Percentiles rank a stretch among this genome's conserved stretches.
These are phyloP conservation scores for Petaurus breviceps DNA, from an alignment of 2,113 vertebrate genomes.

Conservation along the genomic window DNA sequence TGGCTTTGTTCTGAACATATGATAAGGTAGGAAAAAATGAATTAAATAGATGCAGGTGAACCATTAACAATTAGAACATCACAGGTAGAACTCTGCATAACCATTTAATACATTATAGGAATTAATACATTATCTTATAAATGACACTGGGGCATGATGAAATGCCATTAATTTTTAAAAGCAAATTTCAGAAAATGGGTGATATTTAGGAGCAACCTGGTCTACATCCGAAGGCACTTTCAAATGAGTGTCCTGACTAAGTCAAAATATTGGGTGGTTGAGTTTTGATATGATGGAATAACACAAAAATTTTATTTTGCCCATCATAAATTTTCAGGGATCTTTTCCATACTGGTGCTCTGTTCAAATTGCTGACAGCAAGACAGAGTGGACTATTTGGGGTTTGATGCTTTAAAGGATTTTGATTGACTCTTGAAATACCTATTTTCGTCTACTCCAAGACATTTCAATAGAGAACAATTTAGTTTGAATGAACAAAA, in stretches of 20 bases:
- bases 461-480: conserved; percentile 56
- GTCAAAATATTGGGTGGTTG: neutral
- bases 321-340: neutral
- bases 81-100: neutral
- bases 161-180: conserved; percentile 29
- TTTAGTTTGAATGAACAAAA: conserved; percentile 60
- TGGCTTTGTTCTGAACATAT: conserved; percentile 30
- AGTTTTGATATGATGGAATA: conserved; percentile 48
- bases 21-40: conserved; percentile 45
- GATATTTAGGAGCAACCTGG: conserved; percentile 35
- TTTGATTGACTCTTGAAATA: conserved; percentile 59
- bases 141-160: neutral
- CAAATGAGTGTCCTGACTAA: conserved; percentile 43
- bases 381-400: neutral
- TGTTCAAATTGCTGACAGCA: conserved; percentile 38
- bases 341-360: neutral
- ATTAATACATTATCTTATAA: conserved; percentile 50
- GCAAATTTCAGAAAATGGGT: conserved; percentile 47
- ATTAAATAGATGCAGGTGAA: conserved; percentile 54
- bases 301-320: conserved; percentile 4
- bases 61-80: conserved; percentile 35
- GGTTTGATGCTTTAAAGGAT: conserved; percentile 4
- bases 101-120: conserved; percentile 50
- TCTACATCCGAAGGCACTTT: conserved; percentile 36
- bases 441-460: conserved; percentile 10